Evolutionary conservation across 2,797 vertebrate species (phyloP), one percentile per base, ranked within the genome.

Genomic region (Melanitta fusca): DNA sequence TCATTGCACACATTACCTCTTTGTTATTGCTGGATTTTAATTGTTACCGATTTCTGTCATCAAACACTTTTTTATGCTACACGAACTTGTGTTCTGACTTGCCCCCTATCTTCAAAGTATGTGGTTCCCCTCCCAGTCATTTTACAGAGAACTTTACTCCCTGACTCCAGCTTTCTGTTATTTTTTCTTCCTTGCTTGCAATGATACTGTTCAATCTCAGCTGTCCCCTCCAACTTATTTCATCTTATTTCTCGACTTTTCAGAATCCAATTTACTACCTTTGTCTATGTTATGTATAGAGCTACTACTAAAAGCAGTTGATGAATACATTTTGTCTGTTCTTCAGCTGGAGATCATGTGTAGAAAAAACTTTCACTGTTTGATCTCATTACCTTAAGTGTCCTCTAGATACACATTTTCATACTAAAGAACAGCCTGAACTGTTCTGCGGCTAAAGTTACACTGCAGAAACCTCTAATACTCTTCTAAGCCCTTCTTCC

Each of bases 291-390:
- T 86, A 82, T 87, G 11, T 66, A 7, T 19, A 58, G 36, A 83
- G 28, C 72, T 71, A 80, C 49, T 36, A 80, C 10, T 81, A 70
- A 86, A 92, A 89, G 39, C 57, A 85, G 30, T 11, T 74, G 39
- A 54, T 17, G 30, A 47, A n/a, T 41, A 36, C 0, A 2, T 64
- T 74, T 22, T 43, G 80, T 49, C 60, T 53, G 17, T 43, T 69
- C 41, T 75, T 93, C 18, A 80, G 25, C 21, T 47, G 30, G 47
- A 79, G 56, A 49, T 80, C 8, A n/a, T 56, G 7, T 36, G 28
- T 47, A 73, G 83, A 61, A 54, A 53, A 64, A n/a, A 27, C 32
- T 65, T 89, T 17, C 61, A 34, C 24, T 72, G 24, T 72, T 65
- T 61, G 51, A 79, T 68, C 49, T 43, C 4, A 2, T 34, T 64